Base-by-base conservation (phyloP, 2,113 vertebrate species). In the Equus quagga region DNA sequence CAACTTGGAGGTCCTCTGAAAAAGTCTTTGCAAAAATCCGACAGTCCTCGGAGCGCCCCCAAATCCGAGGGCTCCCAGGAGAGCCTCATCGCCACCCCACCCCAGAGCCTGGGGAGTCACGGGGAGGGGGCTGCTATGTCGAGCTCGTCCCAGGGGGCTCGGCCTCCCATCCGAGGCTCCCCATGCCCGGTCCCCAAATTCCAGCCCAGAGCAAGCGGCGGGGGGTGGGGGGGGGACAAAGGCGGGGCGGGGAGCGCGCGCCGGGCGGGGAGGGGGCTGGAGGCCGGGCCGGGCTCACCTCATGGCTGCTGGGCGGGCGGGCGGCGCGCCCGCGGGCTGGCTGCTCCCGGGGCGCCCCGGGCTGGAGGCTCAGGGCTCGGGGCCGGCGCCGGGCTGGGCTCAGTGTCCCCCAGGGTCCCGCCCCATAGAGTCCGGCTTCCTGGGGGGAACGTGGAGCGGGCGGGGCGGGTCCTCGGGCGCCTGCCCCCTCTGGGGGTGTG, bases 351-450 rank as follows among this genome's bases (percentile, higher is more conserved):
- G 96, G 96, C 87, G 91, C 97, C 97, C 97, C 93, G 36, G 82
- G 89, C 26, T 86, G 44, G 79, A 67, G 86, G 54, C 90, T 93
- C 87, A 70, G 87, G 97, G 70, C 90, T 94, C 96, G 54, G 69
- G 96, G 85, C 70, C 91, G 93, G 91, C 91, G 93, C 93, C 91
- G 81, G 97, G n/a, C 65, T 90, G 94, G 28, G 79, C 62, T 97
- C 95, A 97, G 96, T 83, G 64, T 84, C 80, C 94, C 92, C 88
- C 83, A 46, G 96, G 97, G 86, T 97, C 97, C 97, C 97, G 97
- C 97, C 98, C 97, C 97, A 98, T 92, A 81, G 95, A 97, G 97
- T 96, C 94, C 84, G 51, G 97, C 95, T 97, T 97, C 91, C 97
- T 95, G 92, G 69, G 86, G 78, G 75, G 89, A 97, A 96, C 89